Evolutionary conservation across 1,140 invertebrate species (phyloP).

Genomic region (Lordiphosa mommai): DNA sequence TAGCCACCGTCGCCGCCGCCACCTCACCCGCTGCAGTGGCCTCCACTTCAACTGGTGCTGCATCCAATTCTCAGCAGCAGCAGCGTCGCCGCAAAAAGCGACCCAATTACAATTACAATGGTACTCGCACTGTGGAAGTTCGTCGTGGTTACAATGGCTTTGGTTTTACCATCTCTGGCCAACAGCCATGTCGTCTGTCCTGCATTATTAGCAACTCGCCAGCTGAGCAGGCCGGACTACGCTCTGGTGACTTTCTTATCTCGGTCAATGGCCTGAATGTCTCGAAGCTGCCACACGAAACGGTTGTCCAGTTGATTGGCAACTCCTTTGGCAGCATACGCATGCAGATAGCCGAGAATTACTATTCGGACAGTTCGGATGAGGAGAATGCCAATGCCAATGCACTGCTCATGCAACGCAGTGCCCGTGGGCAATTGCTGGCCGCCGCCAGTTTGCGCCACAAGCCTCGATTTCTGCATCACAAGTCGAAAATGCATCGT

Average conservation of each 20-base stretch:
- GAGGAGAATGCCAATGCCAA: slow-evolving; percentile 65
- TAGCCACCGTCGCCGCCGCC: slow-evolving; percentile 1
- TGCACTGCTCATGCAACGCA: slow-evolving; percentile 39
- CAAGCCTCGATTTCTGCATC: slow-evolving; percentile 68
- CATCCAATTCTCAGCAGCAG: slow-evolving; percentile 32
- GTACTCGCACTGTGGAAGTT: slow-evolving; percentile 91
- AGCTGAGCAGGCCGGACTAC: slow-evolving; percentile 90
- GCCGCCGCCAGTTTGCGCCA: slow-evolving; percentile 51
- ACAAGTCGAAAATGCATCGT: slow-evolving; percentile 70
- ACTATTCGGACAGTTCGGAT: slow-evolving; percentile 88
- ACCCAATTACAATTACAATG: slow-evolving; percentile 75
- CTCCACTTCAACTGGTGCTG: slow-evolving; percentile 10
- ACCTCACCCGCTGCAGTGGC: slow-evolving; percentile 7
- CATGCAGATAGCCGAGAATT: slow-evolving; percentile 93
- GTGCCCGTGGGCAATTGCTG: slow-evolving; percentile 41
- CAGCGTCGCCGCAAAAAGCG: slow-evolving; percentile 79
- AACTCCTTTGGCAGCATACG: slow-evolving; percentile 88
- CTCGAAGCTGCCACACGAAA: slow-evolving; percentile 93
- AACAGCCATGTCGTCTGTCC: slow-evolving; percentile 93
- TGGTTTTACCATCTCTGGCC: slow-evolving; percentile 96
- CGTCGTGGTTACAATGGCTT: slow-evolving; percentile 91
- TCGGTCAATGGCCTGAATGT: slow-evolving; percentile 95
- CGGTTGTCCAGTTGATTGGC: slow-evolving; percentile 94
- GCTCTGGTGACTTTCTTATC: slow-evolving; percentile 94
- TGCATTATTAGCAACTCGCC: slow-evolving; percentile 92